phyloP scores from a whole-genome alignment of 2,888 invertebrate species.

The Papilio demoleus region DNA sequence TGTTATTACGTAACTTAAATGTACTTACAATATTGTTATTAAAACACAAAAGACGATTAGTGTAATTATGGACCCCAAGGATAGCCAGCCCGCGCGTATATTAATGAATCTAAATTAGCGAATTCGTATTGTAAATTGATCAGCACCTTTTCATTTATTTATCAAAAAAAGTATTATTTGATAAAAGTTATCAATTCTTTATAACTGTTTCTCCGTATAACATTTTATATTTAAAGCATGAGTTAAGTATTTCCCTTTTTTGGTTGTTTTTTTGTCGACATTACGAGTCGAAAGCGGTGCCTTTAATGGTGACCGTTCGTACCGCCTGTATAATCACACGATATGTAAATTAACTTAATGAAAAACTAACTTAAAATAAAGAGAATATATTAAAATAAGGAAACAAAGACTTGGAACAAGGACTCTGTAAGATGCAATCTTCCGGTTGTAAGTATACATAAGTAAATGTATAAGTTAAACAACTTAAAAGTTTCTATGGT shows the following conservation, averaged over 20 bases:
- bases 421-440: no score
- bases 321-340: not conserved
- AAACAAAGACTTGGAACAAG: not conserved
- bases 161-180: no score
- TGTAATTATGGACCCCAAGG: no score
- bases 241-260: constrained; percentile 7
- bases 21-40: not conserved
- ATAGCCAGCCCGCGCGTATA: no score
- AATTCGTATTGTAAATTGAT: no score
- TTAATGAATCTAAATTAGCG: no score
- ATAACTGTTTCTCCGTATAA: not conserved
- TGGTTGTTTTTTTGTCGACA: constrained; percentile 20
- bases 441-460: not conserved
- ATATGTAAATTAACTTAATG: constrained; percentile 19
- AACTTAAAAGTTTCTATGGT: no score
- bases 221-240: constrained; percentile 12
- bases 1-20: not conserved
- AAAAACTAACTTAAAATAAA: constrained; percentile 9
- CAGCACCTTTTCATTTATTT: no score
- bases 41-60: no score
- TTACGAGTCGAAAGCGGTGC: constrained; percentile 21
- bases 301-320: constrained; percentile 8
- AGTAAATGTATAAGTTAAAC: not conserved
- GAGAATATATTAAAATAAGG: not conserved
- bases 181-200: no score